Base-by-base conservation (phyloP, 2,888 invertebrate genomes). In the Auanema sp. region DNA sequence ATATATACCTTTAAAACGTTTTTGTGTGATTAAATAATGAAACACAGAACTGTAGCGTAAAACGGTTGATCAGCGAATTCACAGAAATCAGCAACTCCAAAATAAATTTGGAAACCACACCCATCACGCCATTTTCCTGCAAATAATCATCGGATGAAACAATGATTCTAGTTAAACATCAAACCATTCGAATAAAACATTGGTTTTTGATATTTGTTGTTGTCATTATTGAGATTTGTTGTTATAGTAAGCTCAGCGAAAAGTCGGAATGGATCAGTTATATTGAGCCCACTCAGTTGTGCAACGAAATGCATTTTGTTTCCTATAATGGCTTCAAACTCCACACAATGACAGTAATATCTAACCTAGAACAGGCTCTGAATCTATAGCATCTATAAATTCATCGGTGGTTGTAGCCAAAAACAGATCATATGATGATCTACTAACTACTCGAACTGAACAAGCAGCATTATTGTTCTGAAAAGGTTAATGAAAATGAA, bases 201-300 rank as follows among this genome's bases (percentile, higher is more conserved):
- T 10, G 78, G 78, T 55, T 72, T 69, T 44, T 62, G 58, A 40
- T 55, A 41, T 58, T 65, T 64, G 43, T 41, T 58, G 23, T 56
- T 49, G 6, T 64, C 73, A 11, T 23, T 18, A 55, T 73, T 73
- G 25, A 58, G 51, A 33, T 75, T 75, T 50, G 69, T 68, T 5
- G 72, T 70, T 51, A 78, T 74, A 1, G 74, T 70, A 23, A 79
- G 60, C 57, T 79, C 79, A 21, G 79, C 72, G 65, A 75, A 78
- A 4, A 79, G 69, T 44, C 77, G 67, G 71, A 72, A 76, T 14
- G 65, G 77, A 65, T 79, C 79, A 16, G 54, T 44, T 2, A 71
- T 68, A 14, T 63, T 63, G 44, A 79, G 65, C 11, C 77, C 77
- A 44, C 69, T 75, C 56, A 78, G 59, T 64, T 77, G 76, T 5